Evolutionary conservation across 2,888 invertebrate species (phyloP).

Genomic region (Monochamus alternatus): DNA sequence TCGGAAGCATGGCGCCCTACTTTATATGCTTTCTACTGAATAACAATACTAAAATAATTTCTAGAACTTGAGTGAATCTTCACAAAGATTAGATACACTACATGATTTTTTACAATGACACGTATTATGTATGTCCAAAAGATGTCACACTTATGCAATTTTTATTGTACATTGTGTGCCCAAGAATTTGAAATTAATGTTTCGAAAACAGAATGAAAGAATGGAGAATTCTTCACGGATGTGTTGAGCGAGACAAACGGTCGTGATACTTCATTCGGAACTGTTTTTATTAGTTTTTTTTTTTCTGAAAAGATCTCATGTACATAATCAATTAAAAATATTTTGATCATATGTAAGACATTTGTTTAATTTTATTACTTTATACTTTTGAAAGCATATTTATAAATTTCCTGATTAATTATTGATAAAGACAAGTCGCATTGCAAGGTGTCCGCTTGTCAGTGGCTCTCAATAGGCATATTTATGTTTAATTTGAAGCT

Average conservation of each 20-base stretch:
- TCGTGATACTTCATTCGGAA: too few species aligned
- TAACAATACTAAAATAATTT: slow-evolving; percentile 28
- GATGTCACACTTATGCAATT: slow-evolving; percentile 7
- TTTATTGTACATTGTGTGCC: slow-evolving; percentile 9
- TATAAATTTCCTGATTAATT: too few species aligned
- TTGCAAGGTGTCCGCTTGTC: too few species aligned
- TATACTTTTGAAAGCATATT: too few species aligned
- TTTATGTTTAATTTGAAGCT: too few species aligned
- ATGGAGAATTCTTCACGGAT: neutral
- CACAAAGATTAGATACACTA: slow-evolving; percentile 20
- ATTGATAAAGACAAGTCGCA: too few species aligned
- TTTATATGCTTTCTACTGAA: slow-evolving; percentile 35
- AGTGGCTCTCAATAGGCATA: too few species aligned
- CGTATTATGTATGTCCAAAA: neutral
- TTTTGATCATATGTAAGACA: too few species aligned
- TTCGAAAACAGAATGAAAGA: neutral
- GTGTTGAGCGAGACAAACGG: neutral
- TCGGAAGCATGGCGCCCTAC: slow-evolving; percentile 23
- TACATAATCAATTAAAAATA: too few species aligned
- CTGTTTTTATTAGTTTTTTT: too few species aligned
- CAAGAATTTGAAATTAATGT: slow-evolving; percentile 7
- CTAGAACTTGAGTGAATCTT: slow-evolving; percentile 27
- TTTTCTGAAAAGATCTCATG: too few species aligned
- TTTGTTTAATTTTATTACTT: too few species aligned
- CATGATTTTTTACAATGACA: slow-evolving; percentile 12